phyloP scores from a whole-genome alignment of 2,113 vertebrate genomes.

The Opisthocomus hoazin region DNA sequence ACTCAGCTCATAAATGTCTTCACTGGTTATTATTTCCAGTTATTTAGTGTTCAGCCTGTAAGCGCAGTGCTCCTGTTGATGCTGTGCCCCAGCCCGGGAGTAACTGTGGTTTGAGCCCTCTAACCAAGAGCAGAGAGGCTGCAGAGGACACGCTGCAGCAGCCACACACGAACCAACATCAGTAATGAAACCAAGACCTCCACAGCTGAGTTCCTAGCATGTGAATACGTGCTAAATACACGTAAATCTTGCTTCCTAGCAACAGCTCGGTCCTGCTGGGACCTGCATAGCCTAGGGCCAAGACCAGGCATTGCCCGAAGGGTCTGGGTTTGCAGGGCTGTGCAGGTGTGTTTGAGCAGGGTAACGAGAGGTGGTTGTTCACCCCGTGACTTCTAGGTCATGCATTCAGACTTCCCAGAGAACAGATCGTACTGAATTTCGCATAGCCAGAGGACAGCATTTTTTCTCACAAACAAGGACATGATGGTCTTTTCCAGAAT shows the following conservation, averaged over 20 bases:
- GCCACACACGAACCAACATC: accelerated
- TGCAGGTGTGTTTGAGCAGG: not conserved
- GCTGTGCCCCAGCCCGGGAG: not conserved
- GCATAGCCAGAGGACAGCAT: not conserved
- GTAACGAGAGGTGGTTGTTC: not conserved
- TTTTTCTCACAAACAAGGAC: not conserved
- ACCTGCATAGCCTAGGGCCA: not conserved
- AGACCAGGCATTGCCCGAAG: not conserved
- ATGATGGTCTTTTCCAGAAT: not conserved
- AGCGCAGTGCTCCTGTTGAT: not conserved
- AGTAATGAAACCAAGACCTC: not conserved
- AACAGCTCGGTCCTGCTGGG: not conserved
- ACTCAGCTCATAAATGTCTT: not conserved
- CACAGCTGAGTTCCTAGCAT: too few species aligned
- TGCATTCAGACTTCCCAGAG: not conserved
- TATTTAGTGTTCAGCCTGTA: not conserved
- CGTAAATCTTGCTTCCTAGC: not conserved
- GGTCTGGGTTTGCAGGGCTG: not conserved
- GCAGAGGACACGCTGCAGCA: accelerated
- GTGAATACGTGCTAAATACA: too few species aligned
- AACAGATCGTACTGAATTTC: not conserved
- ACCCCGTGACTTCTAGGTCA: not conserved
- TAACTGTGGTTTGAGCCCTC: not conserved
- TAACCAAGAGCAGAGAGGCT: not conserved
- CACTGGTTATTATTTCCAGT: not conserved